These are phyloP conservation scores for Dromiciops gliroides DNA, from an alignment of 2,113 vertebrate genomes.

Conservation along the genomic window DNA sequence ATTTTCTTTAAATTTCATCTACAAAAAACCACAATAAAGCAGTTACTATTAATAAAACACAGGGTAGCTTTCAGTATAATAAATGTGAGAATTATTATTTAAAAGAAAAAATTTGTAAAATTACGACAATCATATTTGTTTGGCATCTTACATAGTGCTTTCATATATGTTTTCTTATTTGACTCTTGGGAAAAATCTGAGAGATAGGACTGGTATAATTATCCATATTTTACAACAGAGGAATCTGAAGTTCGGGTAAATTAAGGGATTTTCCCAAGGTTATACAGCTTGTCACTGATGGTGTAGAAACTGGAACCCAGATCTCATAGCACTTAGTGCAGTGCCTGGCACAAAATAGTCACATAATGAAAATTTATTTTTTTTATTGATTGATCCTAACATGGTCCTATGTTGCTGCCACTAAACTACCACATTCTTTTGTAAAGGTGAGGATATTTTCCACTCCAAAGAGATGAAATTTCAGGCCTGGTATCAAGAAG, in stretches of 20 bases:
- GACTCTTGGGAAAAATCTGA: neutral
- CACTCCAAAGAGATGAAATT: too few relatives aligned
- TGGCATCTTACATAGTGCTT: neutral
- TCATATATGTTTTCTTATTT: neutral
- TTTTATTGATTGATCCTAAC: neutral
- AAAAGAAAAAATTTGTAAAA: neutral
- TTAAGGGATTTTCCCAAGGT: neutral
- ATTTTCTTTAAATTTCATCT: constrained; percentile 23
- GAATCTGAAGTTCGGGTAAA: neutral
- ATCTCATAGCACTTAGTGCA: neutral
- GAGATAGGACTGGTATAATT: neutral
- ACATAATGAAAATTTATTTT: neutral
- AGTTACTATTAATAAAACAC: neutral
- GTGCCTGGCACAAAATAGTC: neutral
- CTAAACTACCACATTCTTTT: neutral
- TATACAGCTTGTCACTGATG: neutral
- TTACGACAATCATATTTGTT: neutral
- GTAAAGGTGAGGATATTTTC: neutral
- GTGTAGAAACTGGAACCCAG: neutral
- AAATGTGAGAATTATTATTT: neutral
- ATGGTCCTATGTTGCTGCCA: neutral
- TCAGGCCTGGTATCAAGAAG: too few relatives aligned
- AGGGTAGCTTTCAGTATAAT: neutral
- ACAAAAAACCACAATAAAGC: neutral
- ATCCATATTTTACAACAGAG: neutral